A percentile compares a stretch with the other conserved stretches of the same genome.
Evolutionary conservation across 2,797 vertebrate genomes (phyloP).

Genomic region (Sebastes alutus): DNA sequence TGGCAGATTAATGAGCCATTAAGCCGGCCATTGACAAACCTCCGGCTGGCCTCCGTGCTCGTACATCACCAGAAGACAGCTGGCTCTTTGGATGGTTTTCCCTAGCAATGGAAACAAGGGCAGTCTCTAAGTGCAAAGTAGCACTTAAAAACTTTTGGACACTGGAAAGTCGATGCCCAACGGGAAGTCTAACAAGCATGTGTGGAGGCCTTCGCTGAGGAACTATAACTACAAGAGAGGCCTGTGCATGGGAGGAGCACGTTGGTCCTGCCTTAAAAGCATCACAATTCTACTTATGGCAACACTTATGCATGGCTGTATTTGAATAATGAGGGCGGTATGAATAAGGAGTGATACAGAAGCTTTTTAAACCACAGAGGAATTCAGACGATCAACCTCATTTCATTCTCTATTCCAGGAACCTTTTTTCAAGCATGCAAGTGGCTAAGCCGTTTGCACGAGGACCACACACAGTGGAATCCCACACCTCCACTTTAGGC

Average conservation of each 20-base stretch:
- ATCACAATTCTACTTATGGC: neutral
- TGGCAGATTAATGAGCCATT: slow-evolving; percentile 35
- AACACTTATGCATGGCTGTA: neutral
- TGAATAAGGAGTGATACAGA: neutral
- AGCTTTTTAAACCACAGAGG: slow-evolving; percentile 24
- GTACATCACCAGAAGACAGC: neutral
- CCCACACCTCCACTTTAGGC: slow-evolving; percentile 48
- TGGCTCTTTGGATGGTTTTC: neutral
- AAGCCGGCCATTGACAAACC: slow-evolving; percentile 27
- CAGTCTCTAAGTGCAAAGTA: slow-evolving; percentile 5
- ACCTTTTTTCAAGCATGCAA: slow-evolving; percentile 12
- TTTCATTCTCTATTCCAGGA: slow-evolving; percentile 40
- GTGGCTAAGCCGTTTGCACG: slow-evolving; percentile 16
- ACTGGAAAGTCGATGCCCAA: slow-evolving; percentile 4
- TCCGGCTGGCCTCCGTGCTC: neutral
- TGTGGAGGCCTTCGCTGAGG: neutral
- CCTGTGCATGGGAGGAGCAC: neutral
- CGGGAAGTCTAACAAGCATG: neutral
- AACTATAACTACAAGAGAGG: neutral
- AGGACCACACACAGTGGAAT: slow-evolving; percentile 68
- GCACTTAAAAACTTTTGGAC: neutral
- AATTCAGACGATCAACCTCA: slow-evolving; percentile 18
- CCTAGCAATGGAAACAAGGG: slow-evolving; percentile 2
- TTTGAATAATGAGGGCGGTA: neutral
- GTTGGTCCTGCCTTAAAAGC: neutral